Conservation (phyloP, 2,888 invertebrate genomes). For the Stenotaenia linearis region DNA sequence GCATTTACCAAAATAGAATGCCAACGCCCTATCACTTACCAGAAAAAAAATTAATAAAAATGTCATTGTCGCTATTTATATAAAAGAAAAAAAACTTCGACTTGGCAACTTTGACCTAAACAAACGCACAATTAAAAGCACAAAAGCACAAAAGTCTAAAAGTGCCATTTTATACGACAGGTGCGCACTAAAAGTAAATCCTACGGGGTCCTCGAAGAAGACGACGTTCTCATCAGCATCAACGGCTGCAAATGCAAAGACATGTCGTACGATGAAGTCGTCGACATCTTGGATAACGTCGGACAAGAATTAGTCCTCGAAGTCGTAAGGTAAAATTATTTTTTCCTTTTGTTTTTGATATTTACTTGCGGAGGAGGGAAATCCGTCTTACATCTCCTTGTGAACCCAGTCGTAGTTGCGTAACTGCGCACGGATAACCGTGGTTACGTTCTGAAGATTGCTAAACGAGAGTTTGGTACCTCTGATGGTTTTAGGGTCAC, state of each 20-base stretch:
- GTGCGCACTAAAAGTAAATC: conserved; percentile 39
- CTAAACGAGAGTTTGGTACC: too few relatives aligned
- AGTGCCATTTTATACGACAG: conserved; percentile 32
- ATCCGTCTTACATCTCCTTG: too few relatives aligned
- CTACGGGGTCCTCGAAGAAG: conserved; percentile 36
- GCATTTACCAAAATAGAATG: neutral
- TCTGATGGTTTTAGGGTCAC: too few relatives aligned
- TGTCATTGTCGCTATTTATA: neutral
- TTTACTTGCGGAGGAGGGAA: too few relatives aligned
- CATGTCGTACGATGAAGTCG: conserved; percentile 39
- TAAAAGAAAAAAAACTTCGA: neutral
- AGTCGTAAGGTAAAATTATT: conserved; percentile 35
- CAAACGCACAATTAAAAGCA: neutral
- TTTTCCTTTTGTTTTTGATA: too few relatives aligned
- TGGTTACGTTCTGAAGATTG: too few relatives aligned
- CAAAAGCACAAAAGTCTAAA: neutral
- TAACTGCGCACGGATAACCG: too few relatives aligned
- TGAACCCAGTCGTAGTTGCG: too few relatives aligned
- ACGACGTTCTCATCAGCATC: conserved; percentile 37
- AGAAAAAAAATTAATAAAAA: neutral
- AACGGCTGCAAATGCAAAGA: conserved; percentile 37
- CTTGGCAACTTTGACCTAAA: neutral
- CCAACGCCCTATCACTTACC: neutral
- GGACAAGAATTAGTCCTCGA: conserved; percentile 36
- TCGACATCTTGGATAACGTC: conserved; percentile 38